Conservation (phyloP, 2,888 invertebrate genomes). For the Catocala sponsa region DNA sequence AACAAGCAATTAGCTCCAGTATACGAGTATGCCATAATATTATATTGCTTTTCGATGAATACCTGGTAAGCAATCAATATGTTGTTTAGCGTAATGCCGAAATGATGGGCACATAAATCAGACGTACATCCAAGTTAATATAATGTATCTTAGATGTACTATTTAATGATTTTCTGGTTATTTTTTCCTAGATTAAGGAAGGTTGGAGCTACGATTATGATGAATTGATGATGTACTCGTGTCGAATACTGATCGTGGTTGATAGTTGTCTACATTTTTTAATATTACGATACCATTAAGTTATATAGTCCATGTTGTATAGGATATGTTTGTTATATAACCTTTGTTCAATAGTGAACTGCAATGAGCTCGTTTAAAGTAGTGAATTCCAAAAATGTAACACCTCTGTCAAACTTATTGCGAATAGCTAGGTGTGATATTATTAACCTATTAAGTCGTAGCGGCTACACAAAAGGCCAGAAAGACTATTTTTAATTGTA, state of each 20-base stretch:
- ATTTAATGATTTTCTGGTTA: constrained; percentile 9
- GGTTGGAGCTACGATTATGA: background rate
- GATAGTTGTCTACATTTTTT: too few relatives aligned
- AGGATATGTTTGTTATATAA: too few relatives aligned
- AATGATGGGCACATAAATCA: constrained; percentile 39
- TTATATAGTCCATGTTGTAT: too few relatives aligned
- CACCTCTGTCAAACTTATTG: too few relatives aligned
- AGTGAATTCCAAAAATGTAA: too few relatives aligned
- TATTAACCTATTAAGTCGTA: too few relatives aligned
- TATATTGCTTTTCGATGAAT: constrained; percentile 40
- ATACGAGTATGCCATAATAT: constrained; percentile 18
- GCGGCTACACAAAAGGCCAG: too few relatives aligned
- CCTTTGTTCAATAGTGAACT: too few relatives aligned
- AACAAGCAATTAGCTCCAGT: constrained; percentile 16
- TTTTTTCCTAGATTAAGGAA: constrained; percentile 13
- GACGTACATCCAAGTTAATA: constrained; percentile 20
- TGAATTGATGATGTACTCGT: background rate
- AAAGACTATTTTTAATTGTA: too few relatives aligned
- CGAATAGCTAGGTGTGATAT: too few relatives aligned
- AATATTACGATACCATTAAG: too few relatives aligned
- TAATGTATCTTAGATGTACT: constrained; percentile 17
- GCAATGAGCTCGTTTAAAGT: too few relatives aligned
- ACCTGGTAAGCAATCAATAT: constrained; percentile 31
- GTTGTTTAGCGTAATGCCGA: constrained; percentile 33
- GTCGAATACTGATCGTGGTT: background rate